Evolutionary conservation across 2,888 invertebrate genomes (phyloP), one percentile per base, ranked within the genome.

Genomic region (Scelioninae gen. 1): DNA sequence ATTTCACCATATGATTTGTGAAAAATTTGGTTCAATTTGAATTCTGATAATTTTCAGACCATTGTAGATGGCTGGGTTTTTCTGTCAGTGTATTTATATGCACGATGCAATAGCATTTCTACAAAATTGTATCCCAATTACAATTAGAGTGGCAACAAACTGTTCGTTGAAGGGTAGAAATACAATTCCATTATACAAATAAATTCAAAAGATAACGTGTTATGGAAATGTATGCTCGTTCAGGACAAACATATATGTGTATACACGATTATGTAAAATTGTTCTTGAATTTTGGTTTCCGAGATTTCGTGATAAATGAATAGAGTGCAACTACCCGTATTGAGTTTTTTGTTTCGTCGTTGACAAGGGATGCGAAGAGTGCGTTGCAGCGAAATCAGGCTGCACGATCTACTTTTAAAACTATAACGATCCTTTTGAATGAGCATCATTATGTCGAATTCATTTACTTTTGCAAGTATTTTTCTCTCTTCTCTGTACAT

Each of bases 361-460:
- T 75, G 75, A 81, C 68, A 68, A 75, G 56, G 63, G 56, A 69
- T 63, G 49, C 62, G 65, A 81, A 58, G 69, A 75, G 75, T 65
- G 31, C 53, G 63, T 75, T 63, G 40, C 29, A 9, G 34, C 31
- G 47, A 49, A 75, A 72, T 62, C 53, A 53, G 43, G 72, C 62
- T 53, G 31, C 62, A 75, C 49, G 58, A 75, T 58, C 40, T 16
- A 38, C 76, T 76, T 66, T 58, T 34, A 40, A 56, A 60, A 9
- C 32, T 31, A 49, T 66, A 66, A 66, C 45, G 43, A 60, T 68
- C n/a, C 51, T 68, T 43, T 68, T 53, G 15, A 51, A 32, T 31
- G 34, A 56, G 40, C 47, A 23, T 40, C 51, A 58, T 58, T 56
- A 58, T 31, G 15, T 16, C 45, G 13, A 40, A 47, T 65, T 65